Conservation (phyloP, 2,113 vertebrate genomes). For the Paradoxurus hermaphroditus region DNA sequence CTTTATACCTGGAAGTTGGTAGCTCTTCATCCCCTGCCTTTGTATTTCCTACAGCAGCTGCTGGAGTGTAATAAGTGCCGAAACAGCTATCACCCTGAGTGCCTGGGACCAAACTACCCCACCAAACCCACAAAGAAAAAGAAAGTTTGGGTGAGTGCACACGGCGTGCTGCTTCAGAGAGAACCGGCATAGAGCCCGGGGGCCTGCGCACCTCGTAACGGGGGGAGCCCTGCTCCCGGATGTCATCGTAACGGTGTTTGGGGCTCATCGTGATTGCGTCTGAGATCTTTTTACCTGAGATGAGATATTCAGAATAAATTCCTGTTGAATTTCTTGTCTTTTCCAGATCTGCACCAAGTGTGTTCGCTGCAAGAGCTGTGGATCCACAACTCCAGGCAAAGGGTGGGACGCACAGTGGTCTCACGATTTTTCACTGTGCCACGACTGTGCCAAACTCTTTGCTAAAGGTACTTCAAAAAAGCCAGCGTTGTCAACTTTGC, state of each 20-base stretch:
- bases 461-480: conserved; percentile 90
- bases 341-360: conserved; percentile 97
- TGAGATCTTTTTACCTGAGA: neutral
- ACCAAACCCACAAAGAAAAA: conserved; percentile 98
- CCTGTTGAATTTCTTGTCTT: neutral
- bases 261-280: neutral
- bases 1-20: neutral
- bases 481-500: neutral
- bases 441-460: conserved; percentile 98
- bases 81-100: conserved; percentile 99
- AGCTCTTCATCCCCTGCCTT: neutral
- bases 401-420: conserved; percentile 99
- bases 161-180: neutral
- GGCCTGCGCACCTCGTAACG: neutral
- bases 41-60: conserved; percentile 85
- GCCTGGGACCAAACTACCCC: conserved; percentile 99
- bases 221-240: neutral
- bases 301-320: neutral
- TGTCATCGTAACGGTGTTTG: neutral
- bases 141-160: conserved; percentile 93
- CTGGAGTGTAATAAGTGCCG: conserved; percentile 99
- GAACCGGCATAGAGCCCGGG: neutral
- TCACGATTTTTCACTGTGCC: conserved; percentile 98
- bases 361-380: conserved; percentile 97
- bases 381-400: conserved; percentile 97